Evolutionary conservation across 2,797 vertebrate species (phyloP), one percentile per base, ranked within the genome.

Genomic region (Sciurus vulgaris): DNA sequence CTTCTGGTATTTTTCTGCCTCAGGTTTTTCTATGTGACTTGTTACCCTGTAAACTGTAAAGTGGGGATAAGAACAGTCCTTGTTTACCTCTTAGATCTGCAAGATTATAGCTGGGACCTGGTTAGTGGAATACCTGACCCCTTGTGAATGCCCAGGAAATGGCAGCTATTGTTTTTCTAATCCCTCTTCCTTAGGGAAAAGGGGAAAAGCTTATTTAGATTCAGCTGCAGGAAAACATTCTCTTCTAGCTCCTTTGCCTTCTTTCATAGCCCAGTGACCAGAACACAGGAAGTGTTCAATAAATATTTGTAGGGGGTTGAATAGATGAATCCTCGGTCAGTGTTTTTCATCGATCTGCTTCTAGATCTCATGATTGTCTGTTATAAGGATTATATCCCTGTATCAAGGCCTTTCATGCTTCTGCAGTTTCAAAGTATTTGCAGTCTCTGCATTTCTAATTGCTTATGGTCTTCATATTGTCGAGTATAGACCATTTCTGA

Each of bases 361-460:
- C 41, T 51, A 24, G 9, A 28, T 44, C 54, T 92, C 63, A 9
- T 5, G 15, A 44, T 24, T 20, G 47, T 59, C 72, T 91, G 38
- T 33, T 54, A n/a, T 77, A 30, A 17, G 9, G 33, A n/a, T 78
- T 70, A 14, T 78, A 56, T 65, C 28, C 79, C 41, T n/a, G n/a
- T 54, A 41, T 76, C 17, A 30, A 35, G 87, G n/a, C 20, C 77
- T 59, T 82, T 87, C 3, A 14, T 61, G 65, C n/a, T 61, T 87
- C 41, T 2, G 13, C 83, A 41, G 15, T 81, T 97, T 92, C 65
- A 89, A 89, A 93, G 86, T 89, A 91, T 93, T 86, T 69, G 54
- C 33, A 18, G n/a, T 78, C 54, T 93, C 5, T 85, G 65, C 61
- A 18, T 63, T 56, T 92, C 51, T 28, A 77, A 30, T 77, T 86